These are phyloP conservation scores for Bombyx mandarina DNA, from an alignment of 1,140 invertebrate species.

Conservation along the genomic window DNA sequence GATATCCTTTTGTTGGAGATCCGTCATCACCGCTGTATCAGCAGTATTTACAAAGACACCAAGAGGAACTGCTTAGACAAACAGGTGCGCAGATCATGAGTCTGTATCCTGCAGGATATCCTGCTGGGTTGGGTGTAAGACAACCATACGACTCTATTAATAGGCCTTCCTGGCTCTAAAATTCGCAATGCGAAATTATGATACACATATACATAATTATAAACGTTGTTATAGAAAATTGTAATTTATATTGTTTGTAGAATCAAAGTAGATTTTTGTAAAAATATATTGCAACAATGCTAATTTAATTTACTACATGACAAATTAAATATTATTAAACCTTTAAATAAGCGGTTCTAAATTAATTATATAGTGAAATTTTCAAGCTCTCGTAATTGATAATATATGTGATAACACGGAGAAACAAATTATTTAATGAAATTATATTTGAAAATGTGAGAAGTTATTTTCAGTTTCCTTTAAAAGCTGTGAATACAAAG, in stretches of 20 bases:
- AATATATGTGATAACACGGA: not conserved
- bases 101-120: constrained; percentile 76
- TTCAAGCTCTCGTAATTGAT: not conserved
- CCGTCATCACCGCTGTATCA: constrained; percentile 77
- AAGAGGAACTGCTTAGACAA: constrained; percentile 72
- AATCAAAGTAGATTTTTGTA: constrained; percentile 31
- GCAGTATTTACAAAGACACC: constrained; percentile 76
- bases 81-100: constrained; percentile 67
- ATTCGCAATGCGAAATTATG: constrained; percentile 8
- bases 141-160: constrained; percentile 78
- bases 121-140: constrained; percentile 73
- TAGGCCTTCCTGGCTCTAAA: constrained; percentile 70
- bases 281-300: constrained; percentile 28
- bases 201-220: constrained; percentile 24
- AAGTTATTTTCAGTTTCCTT: too few species aligned
- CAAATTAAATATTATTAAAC: constrained; percentile 24
- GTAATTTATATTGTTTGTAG: constrained; percentile 54
- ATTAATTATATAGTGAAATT: constrained; percentile 1
- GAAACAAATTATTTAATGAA: not conserved
- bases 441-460: constrained; percentile 10
- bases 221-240: constrained; percentile 39
- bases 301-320: constrained; percentile 33
- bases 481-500: too few species aligned
- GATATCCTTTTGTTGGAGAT: constrained; percentile 74
- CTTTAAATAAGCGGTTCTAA: constrained; percentile 3